Evolutionary conservation across 2,888 invertebrate genomes (phyloP), one percentile per base, ranked within the genome.

Genomic region (Habroteleia sp.): DNA sequence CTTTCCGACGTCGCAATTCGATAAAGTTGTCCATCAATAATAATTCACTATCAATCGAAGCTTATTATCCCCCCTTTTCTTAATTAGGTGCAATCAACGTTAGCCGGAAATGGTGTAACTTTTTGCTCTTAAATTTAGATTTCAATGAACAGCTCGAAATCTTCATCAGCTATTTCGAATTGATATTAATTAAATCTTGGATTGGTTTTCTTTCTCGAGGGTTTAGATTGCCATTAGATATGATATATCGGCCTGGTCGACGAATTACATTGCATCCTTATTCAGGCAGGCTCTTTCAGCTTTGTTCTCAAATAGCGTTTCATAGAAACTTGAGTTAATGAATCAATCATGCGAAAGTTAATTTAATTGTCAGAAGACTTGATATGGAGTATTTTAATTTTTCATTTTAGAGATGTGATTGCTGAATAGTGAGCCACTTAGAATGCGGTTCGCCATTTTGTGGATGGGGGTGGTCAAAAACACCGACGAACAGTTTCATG

Each of bases 311-410:
- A 37, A 48, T 33, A 23, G 25, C 25, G 2, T 3, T 25, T n/a
- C n/a, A 8, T 25, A 25, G 13, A 54, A 54, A 54, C 27, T 54
- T 7, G 17, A 27, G n/a, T 27, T 54, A 54, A 54, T 33, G 33
- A 33, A 54, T 54, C 37, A 54, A 54, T 54, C 54, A 39, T 13
- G 27, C 54, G 11, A 39, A 54, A 54, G 54, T 54, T 39, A 54
- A 39, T 39, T 54, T 39, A 14, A 54, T 54, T 54, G 39, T 20
- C 39, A 29, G 39, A 10, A 11, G 46, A 33, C 17, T 48, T 13
- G 17, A 1, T 2, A 29, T n/a, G 7, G 1, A 3, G 29, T 7
- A 29, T 31, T 48, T 48, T 31, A 31, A 48, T 31, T 33, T 31
- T 20, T 20, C 17, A 48, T 48, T n/a, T n/a, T 20, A 48, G 17